These are phyloP conservation scores for Colinus virginianus DNA, from an alignment of 2,113 vertebrate genomes.

Conservation along the genomic window DNA sequence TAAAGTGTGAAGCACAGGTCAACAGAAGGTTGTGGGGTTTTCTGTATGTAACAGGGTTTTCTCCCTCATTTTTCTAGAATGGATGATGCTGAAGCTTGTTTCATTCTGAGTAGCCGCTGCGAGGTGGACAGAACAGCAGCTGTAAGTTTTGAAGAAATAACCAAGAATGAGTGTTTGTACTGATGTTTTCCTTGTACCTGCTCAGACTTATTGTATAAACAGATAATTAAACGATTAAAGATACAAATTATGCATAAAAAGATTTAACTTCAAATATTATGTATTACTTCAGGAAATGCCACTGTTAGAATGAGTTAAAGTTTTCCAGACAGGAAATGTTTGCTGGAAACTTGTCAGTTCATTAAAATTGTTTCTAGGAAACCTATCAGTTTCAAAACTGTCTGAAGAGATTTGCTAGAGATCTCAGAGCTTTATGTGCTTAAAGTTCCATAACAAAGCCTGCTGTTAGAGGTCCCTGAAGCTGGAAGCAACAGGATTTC, in stretches of 20 bases:
- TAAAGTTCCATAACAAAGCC: not conserved
- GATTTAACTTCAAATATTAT: not conserved
- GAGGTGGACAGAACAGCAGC: constrained; percentile 96
- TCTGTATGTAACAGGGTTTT: constrained; percentile 7
- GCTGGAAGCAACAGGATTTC: not conserved
- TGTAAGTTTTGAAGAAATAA: constrained; percentile 79
- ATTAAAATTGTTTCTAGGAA: not conserved
- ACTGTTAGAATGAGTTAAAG: not conserved
- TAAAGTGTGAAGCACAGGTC: not conserved
- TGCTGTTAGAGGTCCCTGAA: not conserved
- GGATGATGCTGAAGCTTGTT: constrained; percentile 96
- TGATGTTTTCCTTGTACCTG: not conserved
- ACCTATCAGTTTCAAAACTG: not conserved
- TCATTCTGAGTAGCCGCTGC: constrained; percentile 95
- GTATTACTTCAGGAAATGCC: not conserved
- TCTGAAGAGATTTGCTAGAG: not conserved
- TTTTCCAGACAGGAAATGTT: not conserved
- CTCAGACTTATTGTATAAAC: not conserved
- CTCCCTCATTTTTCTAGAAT: constrained; percentile 81
- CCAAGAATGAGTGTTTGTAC: not conserved
- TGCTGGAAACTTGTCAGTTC: not conserved
- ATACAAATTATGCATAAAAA: not conserved
- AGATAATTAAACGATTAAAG: not conserved
- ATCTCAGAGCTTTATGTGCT: not conserved
- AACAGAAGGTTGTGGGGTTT: not conserved